These are phyloP conservation scores for Ciconia stormi DNA, from an alignment of 2,113 vertebrate genomes.

Conservation along the genomic window DNA sequence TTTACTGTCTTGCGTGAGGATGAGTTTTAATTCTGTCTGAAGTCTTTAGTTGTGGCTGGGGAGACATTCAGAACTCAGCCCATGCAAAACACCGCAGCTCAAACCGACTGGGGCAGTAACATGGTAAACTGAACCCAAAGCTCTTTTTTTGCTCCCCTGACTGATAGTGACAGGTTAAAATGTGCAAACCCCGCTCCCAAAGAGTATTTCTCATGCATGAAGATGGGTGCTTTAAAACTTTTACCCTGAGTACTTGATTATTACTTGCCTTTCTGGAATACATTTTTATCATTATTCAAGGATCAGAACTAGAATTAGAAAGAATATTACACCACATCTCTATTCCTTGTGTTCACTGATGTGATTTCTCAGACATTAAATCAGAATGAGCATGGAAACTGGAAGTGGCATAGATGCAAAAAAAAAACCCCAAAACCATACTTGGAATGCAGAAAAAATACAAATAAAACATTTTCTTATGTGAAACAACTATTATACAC, in stretches of 20 bases:
- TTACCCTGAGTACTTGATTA: neutral
- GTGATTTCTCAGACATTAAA: neutral
- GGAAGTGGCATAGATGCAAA: neutral
- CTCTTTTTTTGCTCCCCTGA: neutral
- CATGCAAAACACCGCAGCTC: neutral
- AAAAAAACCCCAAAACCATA: neutral
- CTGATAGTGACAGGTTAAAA: neutral
- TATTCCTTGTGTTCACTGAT: neutral
- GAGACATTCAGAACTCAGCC: neutral
- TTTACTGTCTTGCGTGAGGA: neutral
- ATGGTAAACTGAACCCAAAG: neutral
- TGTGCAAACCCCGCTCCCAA: neutral
- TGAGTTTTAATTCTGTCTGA: neutral
- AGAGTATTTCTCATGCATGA: neutral
- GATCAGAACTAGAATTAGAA: neutral
- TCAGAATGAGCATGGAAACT: neutral
- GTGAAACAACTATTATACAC: neutral
- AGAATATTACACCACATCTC: neutral
- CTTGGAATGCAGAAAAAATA: neutral
- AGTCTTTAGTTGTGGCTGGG: neutral
- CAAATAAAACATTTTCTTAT: neutral
- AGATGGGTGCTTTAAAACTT: neutral
- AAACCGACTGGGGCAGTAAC: neutral
- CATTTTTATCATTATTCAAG: neutral
- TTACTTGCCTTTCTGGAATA: neutral